A percentile compares a stretch with the other conserved stretches of the same genome.
Evolutionary conservation across 2,888 invertebrate species (phyloP).

Genomic region (Pammene aurita): DNA sequence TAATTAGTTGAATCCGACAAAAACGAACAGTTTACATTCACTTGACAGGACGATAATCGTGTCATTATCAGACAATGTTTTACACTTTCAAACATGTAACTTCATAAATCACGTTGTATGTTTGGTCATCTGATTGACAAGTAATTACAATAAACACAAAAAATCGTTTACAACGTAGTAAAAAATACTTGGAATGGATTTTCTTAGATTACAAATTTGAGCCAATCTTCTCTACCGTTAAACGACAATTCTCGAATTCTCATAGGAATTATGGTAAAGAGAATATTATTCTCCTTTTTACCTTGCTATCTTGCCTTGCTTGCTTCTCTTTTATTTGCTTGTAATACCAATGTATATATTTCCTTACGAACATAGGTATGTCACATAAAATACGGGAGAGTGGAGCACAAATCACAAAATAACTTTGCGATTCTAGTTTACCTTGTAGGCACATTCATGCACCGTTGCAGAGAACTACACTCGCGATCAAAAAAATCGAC

Average conservation of each 20-base stretch:
- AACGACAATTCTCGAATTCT: not conserved
- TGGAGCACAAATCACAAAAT: not conserved
- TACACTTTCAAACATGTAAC: not conserved
- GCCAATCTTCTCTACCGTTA: not conserved
- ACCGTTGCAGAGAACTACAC: not conserved
- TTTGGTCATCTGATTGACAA: not conserved
- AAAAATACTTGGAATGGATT: not conserved
- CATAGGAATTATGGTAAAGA: not conserved
- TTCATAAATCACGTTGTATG: not conserved
- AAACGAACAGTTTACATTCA: no score
- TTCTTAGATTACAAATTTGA: not conserved
- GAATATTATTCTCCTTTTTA: no score
- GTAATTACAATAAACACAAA: conserved; percentile 5
- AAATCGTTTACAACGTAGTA: not conserved
- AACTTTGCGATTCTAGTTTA: not conserved
- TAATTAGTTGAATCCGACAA: no score
- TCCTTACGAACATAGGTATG: no score
- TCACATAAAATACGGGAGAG: not conserved
- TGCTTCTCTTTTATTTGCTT: no score
- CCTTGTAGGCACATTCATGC: conserved; percentile 1
- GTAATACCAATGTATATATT: no score
- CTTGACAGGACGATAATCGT: no score
- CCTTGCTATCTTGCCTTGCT: no score
- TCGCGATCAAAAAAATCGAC: no score
- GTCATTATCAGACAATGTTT: no score